These are phyloP conservation scores for Nomada hirtipes DNA, from an alignment of 2,888 invertebrate genomes.

Conservation along the genomic window DNA sequence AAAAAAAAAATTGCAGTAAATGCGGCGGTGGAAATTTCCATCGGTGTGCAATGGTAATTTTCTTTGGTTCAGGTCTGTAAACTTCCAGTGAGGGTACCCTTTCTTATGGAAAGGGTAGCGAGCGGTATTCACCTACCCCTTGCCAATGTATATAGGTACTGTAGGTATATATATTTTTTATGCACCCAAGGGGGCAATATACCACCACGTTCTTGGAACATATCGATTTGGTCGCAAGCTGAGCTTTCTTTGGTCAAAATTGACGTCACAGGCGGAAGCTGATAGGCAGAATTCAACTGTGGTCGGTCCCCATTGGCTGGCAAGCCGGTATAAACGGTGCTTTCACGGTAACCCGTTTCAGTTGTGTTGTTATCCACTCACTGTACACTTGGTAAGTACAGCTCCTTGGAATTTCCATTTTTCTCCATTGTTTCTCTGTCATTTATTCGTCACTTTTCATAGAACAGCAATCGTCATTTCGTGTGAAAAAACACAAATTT, in stretches of 20 bases:
- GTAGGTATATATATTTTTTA: neutral
- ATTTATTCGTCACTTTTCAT: neutral
- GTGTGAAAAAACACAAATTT: neutral
- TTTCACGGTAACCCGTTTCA: constrained; percentile 75
- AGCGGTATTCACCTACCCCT: constrained; percentile 39
- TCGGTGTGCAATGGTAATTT: constrained; percentile 20
- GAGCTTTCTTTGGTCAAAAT: constrained; percentile 66
- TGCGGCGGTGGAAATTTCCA: constrained; percentile 36
- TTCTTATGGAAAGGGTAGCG: constrained; percentile 4
- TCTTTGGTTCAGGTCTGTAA: constrained; percentile 15
- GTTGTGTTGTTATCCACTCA: constrained; percentile 80
- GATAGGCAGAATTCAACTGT: constrained; percentile 69
- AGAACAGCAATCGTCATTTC: neutral
- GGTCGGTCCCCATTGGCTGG: constrained; percentile 71
- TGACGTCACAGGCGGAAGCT: constrained; percentile 66
- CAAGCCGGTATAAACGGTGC: constrained; percentile 77
- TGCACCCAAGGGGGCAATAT: constrained; percentile 36
- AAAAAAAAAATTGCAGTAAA: constrained; percentile 1
- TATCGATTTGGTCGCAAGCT: constrained; percentile 67
- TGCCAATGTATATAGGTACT: neutral
- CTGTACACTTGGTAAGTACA: constrained; percentile 81
- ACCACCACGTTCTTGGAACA: constrained; percentile 52
- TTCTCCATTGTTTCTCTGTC: neutral
- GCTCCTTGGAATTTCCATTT: neutral
- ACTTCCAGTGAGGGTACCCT: neutral